These are phyloP conservation scores for Willisornis vidua DNA, from an alignment of 2,113 vertebrate genomes.

Conservation along the genomic window DNA sequence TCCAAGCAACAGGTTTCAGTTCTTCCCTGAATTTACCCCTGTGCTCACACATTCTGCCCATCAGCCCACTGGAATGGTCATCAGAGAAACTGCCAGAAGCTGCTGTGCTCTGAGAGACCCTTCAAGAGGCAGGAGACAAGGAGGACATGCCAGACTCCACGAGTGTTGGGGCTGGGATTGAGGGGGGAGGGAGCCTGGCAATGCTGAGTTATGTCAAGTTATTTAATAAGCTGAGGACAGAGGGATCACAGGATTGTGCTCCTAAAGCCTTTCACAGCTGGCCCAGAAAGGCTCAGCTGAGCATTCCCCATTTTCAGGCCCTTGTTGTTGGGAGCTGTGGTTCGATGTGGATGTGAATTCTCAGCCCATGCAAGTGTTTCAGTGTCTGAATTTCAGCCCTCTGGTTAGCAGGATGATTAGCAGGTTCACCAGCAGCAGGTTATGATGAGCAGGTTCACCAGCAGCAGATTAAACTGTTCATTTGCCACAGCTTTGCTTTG, in stretches of 20 bases:
- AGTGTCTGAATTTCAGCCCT: not conserved
- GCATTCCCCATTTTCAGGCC: not conserved
- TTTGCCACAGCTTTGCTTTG: not conserved
- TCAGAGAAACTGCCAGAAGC: not conserved
- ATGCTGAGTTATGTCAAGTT: accelerated
- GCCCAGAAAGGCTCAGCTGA: not conserved
- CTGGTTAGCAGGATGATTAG: not conserved
- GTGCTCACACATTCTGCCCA: not conserved
- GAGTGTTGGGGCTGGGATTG: not conserved
- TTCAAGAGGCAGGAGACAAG: not conserved
- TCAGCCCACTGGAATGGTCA: not conserved
- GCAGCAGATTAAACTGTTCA: not conserved
- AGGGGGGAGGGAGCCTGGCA: not conserved
- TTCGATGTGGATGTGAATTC: not conserved
- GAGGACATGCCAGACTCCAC: not conserved
- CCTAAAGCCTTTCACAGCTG: not conserved
- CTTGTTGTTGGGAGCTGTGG: not conserved
- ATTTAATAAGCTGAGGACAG: not conserved
- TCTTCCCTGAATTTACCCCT: not conserved
- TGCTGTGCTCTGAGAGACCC: not conserved
- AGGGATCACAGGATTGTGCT: not conserved
- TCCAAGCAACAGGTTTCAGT: not conserved
- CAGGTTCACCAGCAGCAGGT: not conserved
- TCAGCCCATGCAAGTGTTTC: not conserved
- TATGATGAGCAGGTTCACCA: not conserved